phyloP scores from a whole-genome alignment of 2,797 vertebrate genomes.

The Cossypha niveicapilla region DNA sequence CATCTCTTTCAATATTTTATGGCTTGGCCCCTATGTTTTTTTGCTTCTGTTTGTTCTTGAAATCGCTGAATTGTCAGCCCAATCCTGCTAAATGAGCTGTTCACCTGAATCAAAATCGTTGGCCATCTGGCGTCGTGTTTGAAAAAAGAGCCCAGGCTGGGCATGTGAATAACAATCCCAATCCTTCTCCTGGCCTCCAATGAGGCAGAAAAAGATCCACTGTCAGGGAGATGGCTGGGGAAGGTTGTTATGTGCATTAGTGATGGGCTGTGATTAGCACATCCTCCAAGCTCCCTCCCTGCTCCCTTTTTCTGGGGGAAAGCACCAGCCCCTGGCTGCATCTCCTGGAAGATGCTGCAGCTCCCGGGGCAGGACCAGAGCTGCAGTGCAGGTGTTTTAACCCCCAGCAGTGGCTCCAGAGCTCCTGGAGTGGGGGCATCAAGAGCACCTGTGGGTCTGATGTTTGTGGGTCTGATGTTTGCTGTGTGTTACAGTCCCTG shows the following conservation, averaged over 20 bases:
- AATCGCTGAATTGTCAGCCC: not conserved
- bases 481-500: not conserved
- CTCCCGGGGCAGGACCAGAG: not conserved
- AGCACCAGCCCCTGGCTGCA: not conserved
- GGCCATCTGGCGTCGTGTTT: conserved; percentile 49
- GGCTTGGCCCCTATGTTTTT: not conserved
- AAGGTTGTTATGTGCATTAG: conserved; percentile 30
- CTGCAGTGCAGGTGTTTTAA: not conserved
- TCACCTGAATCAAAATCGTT: conserved; percentile 41
- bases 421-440: not conserved
- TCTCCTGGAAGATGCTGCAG: not conserved
- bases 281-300: not conserved
- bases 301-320: not conserved
- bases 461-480: not conserved
- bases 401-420: not conserved
- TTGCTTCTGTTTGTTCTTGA: conserved; percentile 41
- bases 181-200: not conserved
- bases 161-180: not conserved
- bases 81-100: conserved; percentile 49
- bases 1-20: conserved; percentile 37
- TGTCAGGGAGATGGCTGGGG: conserved; percentile 10
- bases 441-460: not conserved
- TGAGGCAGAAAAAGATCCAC: conserved; percentile 56
- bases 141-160: not conserved
- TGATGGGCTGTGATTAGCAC: conserved; percentile 10